Evolutionary conservation across 2,113 vertebrate genomes (phyloP), one percentile per base, ranked within the genome.

Genomic region (Corapipo altera): DNA sequence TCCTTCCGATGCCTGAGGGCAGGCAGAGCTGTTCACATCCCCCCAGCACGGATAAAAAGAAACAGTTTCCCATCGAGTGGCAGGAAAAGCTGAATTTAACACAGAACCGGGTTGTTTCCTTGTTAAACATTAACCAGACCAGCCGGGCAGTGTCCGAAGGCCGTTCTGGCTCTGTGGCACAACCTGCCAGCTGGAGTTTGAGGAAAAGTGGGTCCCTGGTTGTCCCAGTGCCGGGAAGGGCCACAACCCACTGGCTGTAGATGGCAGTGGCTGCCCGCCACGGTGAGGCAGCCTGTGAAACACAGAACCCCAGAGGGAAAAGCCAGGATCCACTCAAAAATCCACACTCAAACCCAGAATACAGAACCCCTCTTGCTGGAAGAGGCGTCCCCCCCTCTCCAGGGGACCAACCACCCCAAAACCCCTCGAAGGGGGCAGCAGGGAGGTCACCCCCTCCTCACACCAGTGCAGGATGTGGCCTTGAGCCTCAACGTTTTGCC

Each of bases 1-100:
- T 27, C 58, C 3, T 0, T 24, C 41, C 1, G 0, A 4, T 8
- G 28, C 64, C 27, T 2, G n/a, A 0, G 0, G 43, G 23, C 51
- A 15, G 32, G 46, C 65, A 48, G n/a, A 75, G 51, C 51, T 0
- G 0, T 35, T 43, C 8, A 4, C 7, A 1, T 35, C 26, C 23
- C 44, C 20, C n/a, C 5, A 11, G 39, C 13, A 4, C 5, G 0
- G 18, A 21, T 15, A 11, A 37, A 81, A 55, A 28, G 7, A 14
- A 41, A 51, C 2, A 1, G 2, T 67, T 83, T 72, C 28, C 44
- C 37, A 12, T 35, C 1, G 0, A 9, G 15, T 21, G 28, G 52
- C 48, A 9, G 55, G 11, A 85, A 62, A 54, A 8, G 2, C 1
- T 15, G 43, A 35, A 69, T 84, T 87, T 15, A 27, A 17, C 12